These are phyloP conservation scores for Ptychobarbus kaznakovi DNA, from an alignment of 2,797 vertebrate genomes.

Conservation along the genomic window DNA sequence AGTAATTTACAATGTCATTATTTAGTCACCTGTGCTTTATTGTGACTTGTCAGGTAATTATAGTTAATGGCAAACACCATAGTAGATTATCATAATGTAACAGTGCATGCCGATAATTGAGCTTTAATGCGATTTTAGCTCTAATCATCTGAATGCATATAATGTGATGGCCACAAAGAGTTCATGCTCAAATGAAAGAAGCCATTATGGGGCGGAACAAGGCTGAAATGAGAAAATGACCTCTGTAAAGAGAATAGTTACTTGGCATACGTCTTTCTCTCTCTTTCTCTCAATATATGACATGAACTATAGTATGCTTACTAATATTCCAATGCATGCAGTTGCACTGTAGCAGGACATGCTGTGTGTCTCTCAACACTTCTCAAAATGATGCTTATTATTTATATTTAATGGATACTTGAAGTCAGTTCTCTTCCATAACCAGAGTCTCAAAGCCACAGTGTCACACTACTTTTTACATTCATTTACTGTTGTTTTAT, in stretches of 20 bases:
- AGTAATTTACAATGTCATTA: conserved; percentile 63
- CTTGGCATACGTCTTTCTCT: background rate
- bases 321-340: background rate
- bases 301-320: background rate
- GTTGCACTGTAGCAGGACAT: background rate
- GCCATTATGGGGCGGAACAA: conserved; percentile 30
- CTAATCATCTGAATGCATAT: conserved; percentile 51
- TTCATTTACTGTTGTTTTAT: background rate
- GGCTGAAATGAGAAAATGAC: conserved; percentile 35
- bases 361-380: background rate
- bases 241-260: conserved; percentile 35
- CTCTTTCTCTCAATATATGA: background rate
- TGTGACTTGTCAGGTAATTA: conserved; percentile 72
- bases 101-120: conserved; percentile 71
- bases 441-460: background rate
- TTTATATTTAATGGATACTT: background rate
- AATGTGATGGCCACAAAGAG: conserved; percentile 7
- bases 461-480: background rate
- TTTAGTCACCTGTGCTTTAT: conserved; percentile 55
- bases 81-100: conserved; percentile 75
- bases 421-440: no score
- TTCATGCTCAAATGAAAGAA: conserved; percentile 50
- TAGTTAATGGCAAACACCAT: conserved; percentile 74
- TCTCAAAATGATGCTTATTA: background rate
- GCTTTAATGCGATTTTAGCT: conserved; percentile 57